Evolutionary conservation across 1,140 invertebrate genomes (phyloP), one percentile per base, ranked within the genome.

Genomic region (Lysiphlebus fabarum): DNA sequence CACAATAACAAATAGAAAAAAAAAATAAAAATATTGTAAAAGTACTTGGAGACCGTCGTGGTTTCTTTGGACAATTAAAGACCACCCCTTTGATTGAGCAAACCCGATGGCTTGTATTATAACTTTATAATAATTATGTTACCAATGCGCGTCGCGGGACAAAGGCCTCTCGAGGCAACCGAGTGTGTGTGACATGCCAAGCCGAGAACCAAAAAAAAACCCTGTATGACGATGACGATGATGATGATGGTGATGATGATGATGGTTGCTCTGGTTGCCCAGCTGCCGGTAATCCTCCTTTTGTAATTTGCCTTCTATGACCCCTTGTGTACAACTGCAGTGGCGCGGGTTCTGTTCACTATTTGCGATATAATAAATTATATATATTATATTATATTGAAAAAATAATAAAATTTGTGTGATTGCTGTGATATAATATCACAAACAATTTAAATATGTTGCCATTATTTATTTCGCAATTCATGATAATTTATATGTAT

Each of bases 81-180:
- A 38, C 33, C 10, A 54, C 55, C 54, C 62, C 53, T 43, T 53
- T 49, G 64, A 68, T 66, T 64, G 62, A 63, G 71, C 65, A 67
- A 71, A 69, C 72, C 62, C 74, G 76, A 26, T 26, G 75, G 75
- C 73, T 79, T 78, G 75, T n/a, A n/a, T 75, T 80, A 77, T 78
- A 80, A 79, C 77, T 78, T 71, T 71, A n/a, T n/a, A 71, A 80
- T 80, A 80, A 80, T 80, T 80, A 79, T 79, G 76, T 80, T 80
- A 78, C 75, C 75, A 78, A 80, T 79, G 75, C 75, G 75, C 75
- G 67, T 74, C 66, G 70, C 68, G 74, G 74, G 70, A 78, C 76
- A 79, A 80, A 73, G 68, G 70, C 65, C 70, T 67, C 70, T 71
- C 67, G 62, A 71, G 60, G 48, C 40, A 53, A 37, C 33, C n/a